Base-by-base conservation (phyloP, 1,140 invertebrate species). In the Polypedilum vanderplanki region DNA sequence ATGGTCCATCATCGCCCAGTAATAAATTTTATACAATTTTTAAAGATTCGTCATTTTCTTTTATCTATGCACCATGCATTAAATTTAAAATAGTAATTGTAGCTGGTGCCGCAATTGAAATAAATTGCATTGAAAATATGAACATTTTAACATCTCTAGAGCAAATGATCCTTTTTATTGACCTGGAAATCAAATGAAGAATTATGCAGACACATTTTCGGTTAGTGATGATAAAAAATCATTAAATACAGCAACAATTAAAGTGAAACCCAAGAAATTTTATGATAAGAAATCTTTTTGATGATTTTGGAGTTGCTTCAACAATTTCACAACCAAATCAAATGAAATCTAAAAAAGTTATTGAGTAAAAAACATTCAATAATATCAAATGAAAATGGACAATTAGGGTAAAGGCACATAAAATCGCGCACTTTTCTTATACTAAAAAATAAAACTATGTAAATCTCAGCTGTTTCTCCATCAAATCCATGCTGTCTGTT, bases 11-110 rank as follows among this genome's bases (percentile, higher is more conserved):
- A 3, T 75, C 77, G n/a, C 77, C 77, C 4, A 79, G 78, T 7
- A 74, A 81, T 5, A 75, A 80, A 24, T 76, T 81, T 20, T 76
- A 76, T 75, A 75, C 78, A 8, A 80, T 83, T 22, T 82, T 83
- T 46, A 80, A 77, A 4, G 77, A 79, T 40, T 82, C 81, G 65
- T 79, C 80, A 78, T 80, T 93, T 4, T 87, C 87, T 67, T 80
- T 91, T 8, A 87, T 91, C 7, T 85, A 88, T 78, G 93, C 93
- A 1, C 93, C 93, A 8, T 87, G 90, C 12, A 89, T 94, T 75
- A 85, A 90, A 7, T 91, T 89, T 78, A 85, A 87, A 78, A 84
- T 87, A 10, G 79, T 81, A 33, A 80, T 93, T 0, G 87, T 95
- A 0, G 92, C 90, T 80, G 91, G 91, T 0, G 87, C 90, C 78